A percentile compares a stretch with the other conserved stretches of the same genome.
These are phyloP conservation scores for Desmophyllum pertusum DNA, from an alignment of 92 coral and sea anemone species.

Conservation along the genomic window DNA sequence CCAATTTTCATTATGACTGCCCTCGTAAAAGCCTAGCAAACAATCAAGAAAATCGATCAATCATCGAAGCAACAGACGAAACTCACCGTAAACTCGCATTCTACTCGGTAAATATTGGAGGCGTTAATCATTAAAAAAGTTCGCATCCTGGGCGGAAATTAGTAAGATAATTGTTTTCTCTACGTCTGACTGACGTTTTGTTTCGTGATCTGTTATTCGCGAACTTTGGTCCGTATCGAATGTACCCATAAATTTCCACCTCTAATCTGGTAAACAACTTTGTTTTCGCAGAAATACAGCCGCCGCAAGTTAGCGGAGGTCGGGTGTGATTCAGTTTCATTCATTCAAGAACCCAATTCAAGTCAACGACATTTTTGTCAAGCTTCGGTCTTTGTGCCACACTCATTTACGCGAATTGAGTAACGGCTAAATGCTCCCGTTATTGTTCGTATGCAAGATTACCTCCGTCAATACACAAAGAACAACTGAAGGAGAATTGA, in stretches of 20 bases:
- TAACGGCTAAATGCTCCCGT: too few species aligned
- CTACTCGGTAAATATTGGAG: constrained; percentile 1
- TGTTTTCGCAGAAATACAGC: too few species aligned
- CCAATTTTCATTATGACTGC: not conserved
- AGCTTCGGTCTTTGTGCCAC: too few species aligned
- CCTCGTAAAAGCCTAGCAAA: constrained; percentile 3
- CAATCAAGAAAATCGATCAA: not conserved
- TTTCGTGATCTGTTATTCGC: not conserved
- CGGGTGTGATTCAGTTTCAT: too few species aligned
- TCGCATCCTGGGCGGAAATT: constrained; percentile 25
- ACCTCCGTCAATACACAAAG: too few species aligned
- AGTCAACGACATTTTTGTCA: too few species aligned
- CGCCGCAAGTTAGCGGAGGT: too few species aligned
- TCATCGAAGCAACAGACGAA: not conserved
- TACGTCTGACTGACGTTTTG: constrained; percentile 18
- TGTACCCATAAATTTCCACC: not conserved
- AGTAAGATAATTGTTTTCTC: not conserved
- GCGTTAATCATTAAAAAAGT: not conserved
- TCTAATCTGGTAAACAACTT: constrained; percentile 28
- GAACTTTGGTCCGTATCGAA: constrained; percentile 38
- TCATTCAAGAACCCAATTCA: too few species aligned
- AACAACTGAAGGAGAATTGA: too few species aligned
- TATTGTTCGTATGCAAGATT: too few species aligned
- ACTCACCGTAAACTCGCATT: not conserved
- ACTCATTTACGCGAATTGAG: too few species aligned